Percentiles rank a stretch among this genome's conserved stretches.
Evolutionary conservation across 2,797 vertebrate species (phyloP).

Genomic region (Malacoraja senta): DNA sequence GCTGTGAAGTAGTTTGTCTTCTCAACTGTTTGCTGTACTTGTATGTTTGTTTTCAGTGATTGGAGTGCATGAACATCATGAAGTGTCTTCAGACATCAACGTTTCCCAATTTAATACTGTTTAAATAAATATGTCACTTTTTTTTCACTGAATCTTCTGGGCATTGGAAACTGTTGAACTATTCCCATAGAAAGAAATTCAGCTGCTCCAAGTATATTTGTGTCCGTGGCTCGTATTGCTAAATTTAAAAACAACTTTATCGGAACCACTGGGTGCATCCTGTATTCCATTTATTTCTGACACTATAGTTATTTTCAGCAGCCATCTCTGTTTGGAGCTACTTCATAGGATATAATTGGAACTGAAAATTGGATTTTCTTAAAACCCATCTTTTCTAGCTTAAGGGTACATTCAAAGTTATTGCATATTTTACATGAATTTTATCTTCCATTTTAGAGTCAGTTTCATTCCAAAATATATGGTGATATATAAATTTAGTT

Average conservation of each 20-base stretch:
- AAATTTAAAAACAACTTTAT: not conserved
- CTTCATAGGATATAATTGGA: not conserved
- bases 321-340: not conserved
- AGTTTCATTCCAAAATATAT: not conserved
- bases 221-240: not conserved
- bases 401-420: not conserved
- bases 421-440: not conserved
- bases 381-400: not conserved
- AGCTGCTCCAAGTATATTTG: not conserved
- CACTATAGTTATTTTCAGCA: not conserved
- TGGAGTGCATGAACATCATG: too few species aligned
- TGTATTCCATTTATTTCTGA: not conserved
- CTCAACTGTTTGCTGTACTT: too few species aligned
- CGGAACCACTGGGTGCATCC: not conserved
- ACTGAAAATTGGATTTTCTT: not conserved
- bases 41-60: too few species aligned
- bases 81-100: too few species aligned
- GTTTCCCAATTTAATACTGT: too few species aligned
- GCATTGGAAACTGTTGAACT: not conserved
- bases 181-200: too few species aligned
- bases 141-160: not conserved
- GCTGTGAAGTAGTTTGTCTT: too few species aligned
- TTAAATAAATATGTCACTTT: too few species aligned
- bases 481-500: not conserved
- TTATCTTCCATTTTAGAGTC: not conserved